phyloP scores from a whole-genome alignment of 2,888 invertebrate species.

The Hoplodrina blanda region DNA sequence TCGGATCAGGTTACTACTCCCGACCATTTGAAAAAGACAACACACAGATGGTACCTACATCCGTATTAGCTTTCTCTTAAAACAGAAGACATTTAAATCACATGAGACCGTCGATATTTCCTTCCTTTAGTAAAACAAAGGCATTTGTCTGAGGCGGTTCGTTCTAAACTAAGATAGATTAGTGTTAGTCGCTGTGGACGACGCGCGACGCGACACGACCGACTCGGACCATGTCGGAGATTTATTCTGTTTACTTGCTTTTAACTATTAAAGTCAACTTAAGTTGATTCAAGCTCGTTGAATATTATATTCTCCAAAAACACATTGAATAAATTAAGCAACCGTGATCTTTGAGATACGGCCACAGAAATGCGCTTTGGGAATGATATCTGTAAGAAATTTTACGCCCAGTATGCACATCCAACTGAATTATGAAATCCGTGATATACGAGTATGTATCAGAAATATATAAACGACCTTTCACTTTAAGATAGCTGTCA shows the following conservation, averaged over 20 bases:
- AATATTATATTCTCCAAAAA: conserved; percentile 53
- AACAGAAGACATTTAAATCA: conserved; percentile 89
- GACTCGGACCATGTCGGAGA: conserved; percentile 71
- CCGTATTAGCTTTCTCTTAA: conserved; percentile 89
- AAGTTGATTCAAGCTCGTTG: conserved; percentile 42
- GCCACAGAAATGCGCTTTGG: conserved; percentile 43
- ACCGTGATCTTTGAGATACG: conserved; percentile 52
- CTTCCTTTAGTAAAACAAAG: conserved; percentile 83
- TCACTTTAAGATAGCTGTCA: conserved; percentile 83
- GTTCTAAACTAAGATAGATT: conserved; percentile 86
- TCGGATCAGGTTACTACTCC: conserved; percentile 84
- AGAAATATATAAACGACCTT: conserved; percentile 63
- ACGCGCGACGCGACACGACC: conserved; percentile 74
- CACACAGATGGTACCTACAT: conserved; percentile 85
- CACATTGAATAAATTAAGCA: conserved; percentile 56
- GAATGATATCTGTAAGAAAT: conserved; percentile 58
- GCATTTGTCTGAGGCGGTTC: conserved; percentile 77
- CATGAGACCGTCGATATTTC: conserved; percentile 88
- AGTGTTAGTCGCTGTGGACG: conserved; percentile 74
- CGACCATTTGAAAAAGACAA: conserved; percentile 87
- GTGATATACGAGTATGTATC: conserved; percentile 72
- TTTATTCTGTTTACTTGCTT: conserved; percentile 70
- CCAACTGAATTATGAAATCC: conserved; percentile 62
- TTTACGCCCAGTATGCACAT: conserved; percentile 56
- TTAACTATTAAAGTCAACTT: conserved; percentile 61